A percentile compares a stretch with the other conserved stretches of the same genome.
Evolutionary conservation across 2,113 vertebrate species (phyloP).

Genomic region (Nannobrachium achirus): DNA sequence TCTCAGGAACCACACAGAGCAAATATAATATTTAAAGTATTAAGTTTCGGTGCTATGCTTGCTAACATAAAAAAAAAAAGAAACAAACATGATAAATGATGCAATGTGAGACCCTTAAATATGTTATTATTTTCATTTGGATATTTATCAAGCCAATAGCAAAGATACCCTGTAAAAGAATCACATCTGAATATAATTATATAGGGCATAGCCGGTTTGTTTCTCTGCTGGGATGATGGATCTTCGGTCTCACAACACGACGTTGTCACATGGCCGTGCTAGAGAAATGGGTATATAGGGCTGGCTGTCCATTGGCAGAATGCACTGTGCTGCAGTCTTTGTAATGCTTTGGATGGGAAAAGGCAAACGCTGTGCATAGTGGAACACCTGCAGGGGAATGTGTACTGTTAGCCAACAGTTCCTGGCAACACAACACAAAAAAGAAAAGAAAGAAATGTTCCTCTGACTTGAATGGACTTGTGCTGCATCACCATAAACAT

Average conservation of each 20-base stretch:
- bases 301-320: too few species aligned
- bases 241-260: too few species aligned
- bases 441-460: too few species aligned
- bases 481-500: neutral
- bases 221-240: neutral
- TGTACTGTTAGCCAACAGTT: neutral
- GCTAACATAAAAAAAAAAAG: conserved; percentile 7
- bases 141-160: neutral
- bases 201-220: neutral
- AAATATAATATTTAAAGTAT: conserved; percentile 8
- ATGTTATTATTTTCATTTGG: neutral
- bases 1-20: neutral
- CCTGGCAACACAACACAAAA: conserved; percentile 1
- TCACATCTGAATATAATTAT: neutral
- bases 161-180: too few species aligned
- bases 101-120: neutral
- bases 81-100: conserved; percentile 10
- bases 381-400: neutral
- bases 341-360: conserved; percentile 20
- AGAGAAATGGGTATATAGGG: too few species aligned
- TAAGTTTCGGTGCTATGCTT: conserved; percentile 17
- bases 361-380: conserved; percentile 16
- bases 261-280: too few species aligned
- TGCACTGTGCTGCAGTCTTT: neutral
- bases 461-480: too few species aligned